Evolutionary conservation across 2,888 invertebrate species (phyloP).

Genomic region (Apoderus coryli): DNA sequence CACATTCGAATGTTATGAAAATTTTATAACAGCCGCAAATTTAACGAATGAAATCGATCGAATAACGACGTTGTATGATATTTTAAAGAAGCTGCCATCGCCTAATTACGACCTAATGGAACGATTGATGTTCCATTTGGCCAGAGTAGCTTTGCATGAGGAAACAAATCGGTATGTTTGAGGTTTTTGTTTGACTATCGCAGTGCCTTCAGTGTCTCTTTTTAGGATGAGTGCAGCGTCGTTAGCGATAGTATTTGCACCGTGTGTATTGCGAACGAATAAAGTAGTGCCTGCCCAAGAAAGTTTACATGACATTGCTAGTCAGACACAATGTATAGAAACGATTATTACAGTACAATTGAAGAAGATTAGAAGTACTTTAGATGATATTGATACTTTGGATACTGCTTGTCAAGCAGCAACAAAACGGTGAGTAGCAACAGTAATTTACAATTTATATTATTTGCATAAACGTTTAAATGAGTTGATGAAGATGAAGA

Average conservation of each 20-base stretch:
- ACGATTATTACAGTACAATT: slow-evolving; percentile 81
- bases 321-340: slow-evolving; percentile 82
- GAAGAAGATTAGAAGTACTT: slow-evolving; percentile 64
- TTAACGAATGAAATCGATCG: slow-evolving; percentile 69
- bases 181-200: no score
- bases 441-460: no score
- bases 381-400: slow-evolving; percentile 81
- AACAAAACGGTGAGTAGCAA: no score
- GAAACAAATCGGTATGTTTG: slow-evolving; percentile 72
- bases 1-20: slow-evolving; percentile 88
- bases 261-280: slow-evolving; percentile 81
- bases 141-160: slow-evolving; percentile 76
- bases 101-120: slow-evolving; percentile 84
- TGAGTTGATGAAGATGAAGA: no score
- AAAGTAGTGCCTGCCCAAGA: slow-evolving; percentile 81
- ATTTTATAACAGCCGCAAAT: slow-evolving; percentile 80
- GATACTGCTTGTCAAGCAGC: slow-evolving; percentile 81
- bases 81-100: slow-evolving; percentile 78
- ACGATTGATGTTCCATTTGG: slow-evolving; percentile 81
- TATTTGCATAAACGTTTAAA: no score
- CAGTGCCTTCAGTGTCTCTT: no score
- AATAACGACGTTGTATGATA: slow-evolving; percentile 70
- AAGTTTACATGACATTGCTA: slow-evolving; percentile 76
- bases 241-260: slow-evolving; percentile 87
- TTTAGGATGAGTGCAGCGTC: slow-evolving; percentile 87